phyloP scores from a whole-genome alignment of 2,888 invertebrate species.

The Parochlus steinenii region DNA sequence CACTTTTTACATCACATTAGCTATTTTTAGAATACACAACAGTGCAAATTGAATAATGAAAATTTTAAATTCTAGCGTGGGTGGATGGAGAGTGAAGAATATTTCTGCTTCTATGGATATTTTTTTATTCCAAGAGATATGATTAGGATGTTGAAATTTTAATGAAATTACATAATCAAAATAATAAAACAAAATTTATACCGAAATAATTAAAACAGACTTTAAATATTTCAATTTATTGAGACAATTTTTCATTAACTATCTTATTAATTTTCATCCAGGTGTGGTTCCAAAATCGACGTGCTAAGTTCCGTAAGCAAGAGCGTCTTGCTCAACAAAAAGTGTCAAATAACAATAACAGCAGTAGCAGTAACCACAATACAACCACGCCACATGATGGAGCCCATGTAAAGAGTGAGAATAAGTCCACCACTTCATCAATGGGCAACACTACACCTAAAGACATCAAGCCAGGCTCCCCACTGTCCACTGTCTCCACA shows the following conservation, averaged over 20 bases:
- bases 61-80: too few relatives aligned
- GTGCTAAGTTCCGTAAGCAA: slow-evolving; percentile 18
- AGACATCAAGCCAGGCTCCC: slow-evolving; percentile 17
- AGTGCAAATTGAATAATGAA: too few relatives aligned
- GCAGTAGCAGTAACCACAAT: not conserved
- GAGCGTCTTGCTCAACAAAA: slow-evolving; percentile 17
- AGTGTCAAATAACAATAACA: slow-evolving; percentile 14
- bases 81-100: too few relatives aligned
- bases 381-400: too few relatives aligned
- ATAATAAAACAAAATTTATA: not conserved
- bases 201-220: not conserved
- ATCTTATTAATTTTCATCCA: not conserved
- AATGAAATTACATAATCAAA: not conserved
- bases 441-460: slow-evolving; percentile 15
- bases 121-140: too few relatives aligned
- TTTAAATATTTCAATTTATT: not conserved
- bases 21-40: too few relatives aligned
- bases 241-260: slow-evolving; percentile 1
- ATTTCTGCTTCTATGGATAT: too few relatives aligned
- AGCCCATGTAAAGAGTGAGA: slow-evolving; percentile 13
- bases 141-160: too few relatives aligned
- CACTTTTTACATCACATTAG: too few relatives aligned
- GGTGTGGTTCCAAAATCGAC: slow-evolving; percentile 12
- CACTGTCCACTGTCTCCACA: slow-evolving; percentile 17
- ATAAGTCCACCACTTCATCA: slow-evolving; percentile 10